Conservation (phyloP, 2,797 vertebrate genomes). For the Poeciliopsis infans region DNA sequence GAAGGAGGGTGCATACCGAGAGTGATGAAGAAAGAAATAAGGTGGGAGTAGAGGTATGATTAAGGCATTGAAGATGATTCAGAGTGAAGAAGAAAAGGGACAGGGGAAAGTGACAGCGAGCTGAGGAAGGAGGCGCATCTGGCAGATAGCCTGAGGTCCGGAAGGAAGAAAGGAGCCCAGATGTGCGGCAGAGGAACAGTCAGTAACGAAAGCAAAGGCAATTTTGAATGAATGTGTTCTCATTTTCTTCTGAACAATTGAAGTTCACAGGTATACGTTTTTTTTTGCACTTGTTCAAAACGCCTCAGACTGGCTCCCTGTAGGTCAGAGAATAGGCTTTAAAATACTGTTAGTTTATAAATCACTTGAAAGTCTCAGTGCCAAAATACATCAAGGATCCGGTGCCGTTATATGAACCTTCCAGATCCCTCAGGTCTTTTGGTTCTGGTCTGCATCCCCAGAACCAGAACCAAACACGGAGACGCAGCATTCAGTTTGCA, state of each 20-base stretch:
- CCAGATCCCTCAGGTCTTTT: too few species aligned
- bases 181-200: slow-evolving; percentile 18
- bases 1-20: slow-evolving; percentile 30
- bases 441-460: too few species aligned
- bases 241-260: neutral
- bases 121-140: slow-evolving; percentile 14
- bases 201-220: slow-evolving; percentile 47
- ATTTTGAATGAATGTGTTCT: slow-evolving; percentile 28
- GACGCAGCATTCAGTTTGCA: too few species aligned
- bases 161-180: slow-evolving; percentile 29
- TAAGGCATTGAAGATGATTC: slow-evolving; percentile 23
- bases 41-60: slow-evolving; percentile 28
- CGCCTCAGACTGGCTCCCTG: too few species aligned
- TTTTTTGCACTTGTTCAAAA: neutral
- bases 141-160: slow-evolving; percentile 40
- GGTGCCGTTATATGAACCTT: too few species aligned
- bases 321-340: too few species aligned
- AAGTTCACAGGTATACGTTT: neutral
- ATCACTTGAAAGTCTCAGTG: too few species aligned
- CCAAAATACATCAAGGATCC: too few species aligned
- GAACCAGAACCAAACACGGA: too few species aligned
- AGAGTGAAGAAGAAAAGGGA: slow-evolving; percentile 31
- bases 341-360: too few species aligned
- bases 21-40: slow-evolving; percentile 38
- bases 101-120: slow-evolving; percentile 14